phyloP scores from a whole-genome alignment of 1,140 invertebrate species.

The Caenorhabditis elegans region WBcel235 BX284605.5:5130001-5130500 shows the following conservation, averaged over 20 bases:
- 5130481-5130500: no score
- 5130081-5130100: not conserved
- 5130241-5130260: slow-evolving; percentile 5
- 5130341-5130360: not conserved
- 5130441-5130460: not conserved
- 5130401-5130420: not conserved
- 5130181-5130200: not conserved
- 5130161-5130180: not conserved
- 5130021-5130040: not conserved
- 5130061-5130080: no score
- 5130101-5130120: not conserved
- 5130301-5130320: not conserved
- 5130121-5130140: slow-evolving; percentile 17
- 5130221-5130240: slow-evolving; percentile 13
- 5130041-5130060: not conserved
- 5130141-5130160: not conserved
- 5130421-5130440: not conserved
- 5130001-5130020: slow-evolving; percentile 43
- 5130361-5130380: not conserved
- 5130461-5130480: not conserved
- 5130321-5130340: not conserved
- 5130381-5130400: not conserved
- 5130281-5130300: not conserved
- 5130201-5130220: slow-evolving; percentile 3
- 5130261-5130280: not conserved